Base-by-base conservation (phyloP, 2,797 vertebrate species). In the Fistularia commersonii region DNA sequence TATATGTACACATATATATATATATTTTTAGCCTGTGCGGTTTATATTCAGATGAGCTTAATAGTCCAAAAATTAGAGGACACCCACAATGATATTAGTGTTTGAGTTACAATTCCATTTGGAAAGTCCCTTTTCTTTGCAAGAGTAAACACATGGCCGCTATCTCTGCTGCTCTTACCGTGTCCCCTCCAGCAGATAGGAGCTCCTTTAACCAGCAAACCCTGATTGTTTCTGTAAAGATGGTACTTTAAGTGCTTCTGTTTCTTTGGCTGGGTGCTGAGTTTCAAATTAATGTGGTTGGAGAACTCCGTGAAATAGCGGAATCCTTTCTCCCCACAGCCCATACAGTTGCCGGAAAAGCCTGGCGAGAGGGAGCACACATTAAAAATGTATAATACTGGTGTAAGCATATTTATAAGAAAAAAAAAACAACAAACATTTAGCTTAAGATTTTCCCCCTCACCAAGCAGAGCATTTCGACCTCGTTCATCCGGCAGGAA, bases 281-380 rank as follows among this genome's bases (percentile, higher is more conserved):
- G 83, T 86, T 96, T 99, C 68, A 99, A 92, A 79, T 99, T 99
- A 67, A 99, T 98, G 85, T 99, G 97, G 83, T 93, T 93, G 79
- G 95, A 95, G 79, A 99, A 99, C 72, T 99, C 97, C 0, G 97
- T 98, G 86, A 99, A 99, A 85, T 99, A 99, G 46, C 95, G 95
- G 79, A 99, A 99, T 39, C 95, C 95, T 73, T 94, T 97, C 82
- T 96, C 95, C 61, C 95, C 96, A 59, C 97, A 99, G 80, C 96
- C 97, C 61, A 98, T 88, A 31, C 97, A 99, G 76, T 95, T 97
- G 71, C 97, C 97, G 1, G 91, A 96, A 77, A 99, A 99, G 38
- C 97, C 97, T 99, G 53, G 23, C 9, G 12, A 10, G 8, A 50
- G 45, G 35, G 8, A 50, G 9, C 40, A 48, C 2, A 36, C 6